A percentile compares a stretch with the other conserved stretches of the same genome.
Evolutionary conservation across 2,797 vertebrate species (phyloP).

Genomic region (Melanitta fusca): DNA sequence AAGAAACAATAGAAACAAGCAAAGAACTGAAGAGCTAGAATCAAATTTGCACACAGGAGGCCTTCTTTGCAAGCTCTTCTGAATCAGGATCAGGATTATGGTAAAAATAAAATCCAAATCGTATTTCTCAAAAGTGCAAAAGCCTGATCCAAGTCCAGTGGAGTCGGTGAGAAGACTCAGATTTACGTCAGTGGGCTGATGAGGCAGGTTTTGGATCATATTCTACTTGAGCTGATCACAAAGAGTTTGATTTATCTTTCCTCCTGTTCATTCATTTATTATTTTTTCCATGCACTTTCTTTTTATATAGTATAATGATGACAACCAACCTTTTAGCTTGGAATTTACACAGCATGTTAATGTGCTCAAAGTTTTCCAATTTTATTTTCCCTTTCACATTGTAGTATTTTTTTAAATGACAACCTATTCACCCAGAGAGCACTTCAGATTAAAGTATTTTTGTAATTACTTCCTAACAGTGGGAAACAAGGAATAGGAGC

Average conservation of each 20-base stretch:
- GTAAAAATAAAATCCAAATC: background rate
- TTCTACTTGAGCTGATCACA: background rate
- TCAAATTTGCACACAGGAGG: background rate
- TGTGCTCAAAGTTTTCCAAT: fast-evolving
- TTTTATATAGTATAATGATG: background rate
- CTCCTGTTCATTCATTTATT: background rate
- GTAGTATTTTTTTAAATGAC: background rate
- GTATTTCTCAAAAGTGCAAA: background rate
- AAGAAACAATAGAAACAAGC: background rate
- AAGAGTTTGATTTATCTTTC: background rate
- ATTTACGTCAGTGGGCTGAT: background rate
- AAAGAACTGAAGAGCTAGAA: background rate
- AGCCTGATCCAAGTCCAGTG: background rate
- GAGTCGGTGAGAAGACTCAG: background rate
- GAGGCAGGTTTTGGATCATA: background rate
- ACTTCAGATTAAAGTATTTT: slow-evolving; percentile 74
- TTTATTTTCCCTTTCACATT: background rate
- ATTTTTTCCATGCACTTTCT: background rate
- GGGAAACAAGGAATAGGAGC: slow-evolving; percentile 75
- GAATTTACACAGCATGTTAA: fast-evolving
- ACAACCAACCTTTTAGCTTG: background rate
- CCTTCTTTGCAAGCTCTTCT: background rate
- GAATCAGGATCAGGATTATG: background rate
- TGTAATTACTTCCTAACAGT: slow-evolving; percentile 80
- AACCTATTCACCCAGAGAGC: slow-evolving; percentile 65